Conservation (phyloP, 2,888 invertebrate species). For the Antitype chi region DNA sequence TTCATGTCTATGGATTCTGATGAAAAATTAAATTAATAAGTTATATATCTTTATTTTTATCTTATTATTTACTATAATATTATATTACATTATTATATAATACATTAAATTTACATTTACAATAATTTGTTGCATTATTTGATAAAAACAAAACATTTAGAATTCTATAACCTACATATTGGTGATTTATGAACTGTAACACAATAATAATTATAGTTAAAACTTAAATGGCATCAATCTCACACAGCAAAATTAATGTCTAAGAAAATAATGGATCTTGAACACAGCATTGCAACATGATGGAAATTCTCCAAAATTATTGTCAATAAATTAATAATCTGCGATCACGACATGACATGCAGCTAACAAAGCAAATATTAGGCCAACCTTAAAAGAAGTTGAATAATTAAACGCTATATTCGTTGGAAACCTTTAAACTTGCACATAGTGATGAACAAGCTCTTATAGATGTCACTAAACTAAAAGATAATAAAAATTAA, state of each 20-base stretch:
- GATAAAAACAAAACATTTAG: constrained; percentile 48
- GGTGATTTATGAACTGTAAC: constrained; percentile 36
- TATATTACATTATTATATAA: constrained; percentile 55
- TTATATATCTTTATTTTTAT: constrained; percentile 58
- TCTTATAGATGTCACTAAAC: neutral
- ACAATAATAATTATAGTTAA: constrained; percentile 28
- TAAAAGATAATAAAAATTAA: neutral
- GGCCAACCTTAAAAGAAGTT: neutral
- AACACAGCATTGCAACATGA: constrained; percentile 22
- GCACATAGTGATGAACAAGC: neutral
- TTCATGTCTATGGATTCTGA: constrained; percentile 65
- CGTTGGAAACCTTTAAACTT: neutral
- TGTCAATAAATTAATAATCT: constrained; percentile 22
- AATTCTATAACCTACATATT: constrained; percentile 32
- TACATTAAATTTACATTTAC: constrained; percentile 65
- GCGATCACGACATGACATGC: neutral
- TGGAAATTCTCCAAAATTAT: constrained; percentile 34
- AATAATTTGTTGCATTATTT: constrained; percentile 63
- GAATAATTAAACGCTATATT: neutral
- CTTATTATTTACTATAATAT: constrained; percentile 51
- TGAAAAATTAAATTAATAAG: constrained; percentile 61
- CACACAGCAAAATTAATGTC: constrained; percentile 31
- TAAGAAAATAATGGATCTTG: constrained; percentile 13
- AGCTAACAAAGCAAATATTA: neutral
- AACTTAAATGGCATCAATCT: constrained; percentile 37